Evolutionary conservation across 2,888 invertebrate species (phyloP).

Genomic region (Byasa hedistus): DNA sequence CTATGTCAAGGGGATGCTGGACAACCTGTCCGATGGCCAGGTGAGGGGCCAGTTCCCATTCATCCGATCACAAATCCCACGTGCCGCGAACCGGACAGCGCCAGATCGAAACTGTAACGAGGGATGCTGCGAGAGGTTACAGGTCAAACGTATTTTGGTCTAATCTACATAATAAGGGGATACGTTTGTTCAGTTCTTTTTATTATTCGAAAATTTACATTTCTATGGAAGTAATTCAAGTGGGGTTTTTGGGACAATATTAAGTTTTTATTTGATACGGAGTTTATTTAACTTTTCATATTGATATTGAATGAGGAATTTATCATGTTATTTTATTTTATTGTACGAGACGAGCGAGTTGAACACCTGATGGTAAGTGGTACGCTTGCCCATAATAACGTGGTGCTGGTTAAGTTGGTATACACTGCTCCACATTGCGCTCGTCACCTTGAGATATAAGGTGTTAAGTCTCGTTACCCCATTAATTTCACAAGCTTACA

Average conservation of each 20-base stretch:
- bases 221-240: background rate
- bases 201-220: background rate
- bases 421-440: too few relatives aligned
- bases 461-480: too few relatives aligned
- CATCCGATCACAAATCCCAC: slow-evolving; percentile 34
- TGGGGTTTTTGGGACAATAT: too few relatives aligned
- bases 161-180: slow-evolving; percentile 47
- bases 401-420: too few relatives aligned
- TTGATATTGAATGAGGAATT: too few relatives aligned
- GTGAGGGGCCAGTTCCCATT: slow-evolving; percentile 28
- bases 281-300: too few relatives aligned
- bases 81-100: slow-evolving; percentile 33
- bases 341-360: slow-evolving; percentile 28
- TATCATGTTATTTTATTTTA: too few relatives aligned
- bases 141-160: slow-evolving; percentile 37
- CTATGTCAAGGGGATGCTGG: slow-evolving; percentile 50
- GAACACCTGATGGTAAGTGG: slow-evolving; percentile 12
- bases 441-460: too few relatives aligned
- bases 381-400: too few relatives aligned
- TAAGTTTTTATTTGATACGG: too few relatives aligned
- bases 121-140: slow-evolving; percentile 54
- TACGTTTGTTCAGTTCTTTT: background rate
- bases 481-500: too few relatives aligned
- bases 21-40: slow-evolving; percentile 22
- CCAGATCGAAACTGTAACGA: slow-evolving; percentile 51